Percentiles rank a stretch among this genome's conserved stretches.
phyloP scores from a whole-genome alignment of 2,113 vertebrate genomes.

The Bubalus kerabau region DNA sequence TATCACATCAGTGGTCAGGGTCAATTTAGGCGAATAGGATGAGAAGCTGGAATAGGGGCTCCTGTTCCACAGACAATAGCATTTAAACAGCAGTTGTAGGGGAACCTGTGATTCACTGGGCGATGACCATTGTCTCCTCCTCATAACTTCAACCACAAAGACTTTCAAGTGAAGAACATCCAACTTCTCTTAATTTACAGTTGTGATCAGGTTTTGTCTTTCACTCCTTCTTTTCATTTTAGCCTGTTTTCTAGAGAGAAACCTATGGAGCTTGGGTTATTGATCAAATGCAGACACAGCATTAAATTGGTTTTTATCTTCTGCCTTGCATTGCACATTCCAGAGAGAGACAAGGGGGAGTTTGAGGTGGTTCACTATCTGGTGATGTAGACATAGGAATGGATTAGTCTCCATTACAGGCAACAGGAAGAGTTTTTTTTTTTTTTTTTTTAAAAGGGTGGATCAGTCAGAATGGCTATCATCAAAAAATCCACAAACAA shows the following conservation, averaged over 20 bases:
- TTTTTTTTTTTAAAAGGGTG: neutral
- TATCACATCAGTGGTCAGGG: neutral
- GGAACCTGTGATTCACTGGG: accelerated
- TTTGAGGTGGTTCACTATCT: neutral
- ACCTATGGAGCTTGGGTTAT: neutral
- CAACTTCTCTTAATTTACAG: neutral
- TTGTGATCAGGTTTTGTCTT: neutral
- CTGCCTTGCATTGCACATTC: neutral
- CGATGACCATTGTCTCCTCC: accelerated
- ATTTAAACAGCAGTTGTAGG: accelerated
- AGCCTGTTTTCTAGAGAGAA: neutral
- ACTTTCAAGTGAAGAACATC: neutral
- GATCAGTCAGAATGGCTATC: neutral
- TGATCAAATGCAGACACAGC: neutral
- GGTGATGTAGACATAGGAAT: accelerated
- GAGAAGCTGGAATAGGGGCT: too few species aligned
- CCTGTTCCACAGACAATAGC: neutral
- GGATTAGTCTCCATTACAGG: neutral
- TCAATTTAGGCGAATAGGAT: too few species aligned
- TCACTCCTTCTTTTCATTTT: neutral
- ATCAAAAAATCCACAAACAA: neutral
- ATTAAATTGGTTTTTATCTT: neutral
- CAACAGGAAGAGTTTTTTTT: neutral
- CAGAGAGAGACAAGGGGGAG: neutral
- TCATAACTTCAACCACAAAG: neutral